Base-by-base conservation (phyloP, 2,113 vertebrate species). In the Anseranas semipalmata region DNA sequence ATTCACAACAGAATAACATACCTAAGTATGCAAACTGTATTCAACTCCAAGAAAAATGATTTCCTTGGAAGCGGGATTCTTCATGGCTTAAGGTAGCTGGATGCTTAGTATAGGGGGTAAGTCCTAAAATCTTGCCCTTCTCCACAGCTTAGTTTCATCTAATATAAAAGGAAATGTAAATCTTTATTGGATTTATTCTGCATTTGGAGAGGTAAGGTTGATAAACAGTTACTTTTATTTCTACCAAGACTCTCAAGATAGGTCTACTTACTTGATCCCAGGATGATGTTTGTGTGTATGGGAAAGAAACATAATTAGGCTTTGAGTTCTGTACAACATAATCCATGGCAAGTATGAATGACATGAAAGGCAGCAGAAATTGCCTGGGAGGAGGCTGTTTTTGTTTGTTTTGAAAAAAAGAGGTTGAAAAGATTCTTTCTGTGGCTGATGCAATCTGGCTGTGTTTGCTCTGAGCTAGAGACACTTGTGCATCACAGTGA, bases 321-420 rank as follows among this genome's bases (percentile, higher is more conserved):
- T 97, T 92, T 95, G 92, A 97, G 86, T 95, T 96, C 95, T 95
- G 93, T 95, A 95, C 95, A 96, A 96, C 91, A 89, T 97, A 96
- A 96, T 95, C 96, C 7, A 1, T 96, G 94, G 94, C 3, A 33
- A 96, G 93, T 89, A 96, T 95, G 94, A 96, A 96, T 95, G 95
- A 96, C 92, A 96, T 95, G 93, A 96, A 97, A 96, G 84, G 93
- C 91, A 95, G 67, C 63, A 96, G 94, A 96, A 96, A 96, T 95
- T 96, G 96, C 96, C 80, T 95, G 94, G 93, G 95, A 96, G 96
- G 94, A 97, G 93, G 94, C 87, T 97, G 91, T 9, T 94, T 96
- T 93, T 96, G 93, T 96, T 96, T 96, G 95, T 96, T 96, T 96
- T 91, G 80, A 27, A 24, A 63, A 39, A 96, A 91, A 95, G 76